Base-by-base conservation (phyloP, 2,888 invertebrate species). In the Serripes groenlandicus region DNA sequence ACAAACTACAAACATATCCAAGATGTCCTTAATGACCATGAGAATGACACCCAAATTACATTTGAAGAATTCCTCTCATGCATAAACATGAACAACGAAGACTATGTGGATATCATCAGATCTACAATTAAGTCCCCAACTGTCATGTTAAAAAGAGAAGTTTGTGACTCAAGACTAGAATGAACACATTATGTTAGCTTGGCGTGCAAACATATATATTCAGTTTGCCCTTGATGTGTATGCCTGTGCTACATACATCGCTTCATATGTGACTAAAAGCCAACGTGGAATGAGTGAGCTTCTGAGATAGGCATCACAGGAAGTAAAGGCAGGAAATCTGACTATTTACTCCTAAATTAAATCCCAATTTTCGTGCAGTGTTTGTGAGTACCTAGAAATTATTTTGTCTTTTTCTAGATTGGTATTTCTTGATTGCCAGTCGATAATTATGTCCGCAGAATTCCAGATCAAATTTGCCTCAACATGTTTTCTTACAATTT, bases 281-380 rank as follows among this genome's bases (percentile, higher is more conserved):
- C 85, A 85, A 66, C n/a, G 83, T 11, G 85, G 86, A 1, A 88
- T 89, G 82, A 84, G 81, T 64, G 82, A 83, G 9, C 69, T 86
- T 21, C 49, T 89, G 7, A 15, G 81, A n/a, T 37, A 81, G 54
- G 83, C 88, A 28, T 18, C 58, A 23, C 1, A 64, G 23, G 64
- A n/a, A n/a, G n/a, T n/a, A n/a, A n/a, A n/a, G n/a, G 82, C 34
- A 71, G 21, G n/a, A 71, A 71, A n/a, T n/a, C n/a, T 70, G n/a
- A n/a, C n/a, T n/a, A n/a, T n/a, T n/a, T n/a, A n/a, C n/a, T n/a
- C n/a, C n/a, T n/a, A n/a, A n/a, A n/a, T n/a, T n/a, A n/a, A n/a
- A n/a, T n/a, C n/a, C n/a, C n/a, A n/a, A n/a, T n/a, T n/a, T n/a
- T n/a, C n/a, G n/a, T n/a, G n/a, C n/a, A n/a, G n/a, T n/a, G n/a